These are phyloP conservation scores for Pectinophora gossypiella DNA, from an alignment of 1,140 invertebrate species.

Conservation along the genomic window DNA sequence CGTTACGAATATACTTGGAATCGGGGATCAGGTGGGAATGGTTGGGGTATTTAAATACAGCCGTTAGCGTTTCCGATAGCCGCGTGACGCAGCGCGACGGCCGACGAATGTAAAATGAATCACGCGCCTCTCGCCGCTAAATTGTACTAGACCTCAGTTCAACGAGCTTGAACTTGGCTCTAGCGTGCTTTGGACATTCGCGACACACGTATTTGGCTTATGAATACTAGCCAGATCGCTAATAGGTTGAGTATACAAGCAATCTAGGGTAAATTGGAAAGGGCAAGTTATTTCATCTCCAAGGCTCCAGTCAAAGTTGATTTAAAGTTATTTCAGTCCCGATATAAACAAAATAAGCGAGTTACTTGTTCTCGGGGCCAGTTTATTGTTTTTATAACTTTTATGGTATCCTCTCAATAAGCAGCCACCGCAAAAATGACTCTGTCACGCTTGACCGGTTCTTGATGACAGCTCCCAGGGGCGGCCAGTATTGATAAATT, in stretches of 20 bases:
- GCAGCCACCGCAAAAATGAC: neutral
- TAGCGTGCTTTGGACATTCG: neutral
- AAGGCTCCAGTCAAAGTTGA: too few species aligned
- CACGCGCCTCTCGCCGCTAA: too few species aligned
- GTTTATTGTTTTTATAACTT: neutral
- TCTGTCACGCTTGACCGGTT: neutral
- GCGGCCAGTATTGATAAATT: neutral
- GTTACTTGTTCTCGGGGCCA: too few species aligned
- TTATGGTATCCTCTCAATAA: neutral
- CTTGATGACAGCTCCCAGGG: neutral
- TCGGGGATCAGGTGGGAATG: slow-evolving; percentile 25
- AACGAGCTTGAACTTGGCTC: too few species aligned
- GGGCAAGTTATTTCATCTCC: too few species aligned
- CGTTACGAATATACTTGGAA: neutral
- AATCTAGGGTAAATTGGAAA: too few species aligned
- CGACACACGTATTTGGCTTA: too few species aligned
- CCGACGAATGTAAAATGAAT: slow-evolving; percentile 56
- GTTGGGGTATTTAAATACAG: slow-evolving; percentile 53
- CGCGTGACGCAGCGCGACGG: slow-evolving; percentile 49
- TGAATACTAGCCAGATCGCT: too few species aligned
- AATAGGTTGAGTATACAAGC: too few species aligned
- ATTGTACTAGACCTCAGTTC: too few species aligned
- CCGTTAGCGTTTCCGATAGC: slow-evolving; percentile 68
- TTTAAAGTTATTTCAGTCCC: too few species aligned
- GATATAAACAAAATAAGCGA: too few species aligned